Evolutionary conservation across 2,113 vertebrate genomes (phyloP), one percentile per base, ranked within the genome.

Genomic region (Thermophis baileyi): DNA sequence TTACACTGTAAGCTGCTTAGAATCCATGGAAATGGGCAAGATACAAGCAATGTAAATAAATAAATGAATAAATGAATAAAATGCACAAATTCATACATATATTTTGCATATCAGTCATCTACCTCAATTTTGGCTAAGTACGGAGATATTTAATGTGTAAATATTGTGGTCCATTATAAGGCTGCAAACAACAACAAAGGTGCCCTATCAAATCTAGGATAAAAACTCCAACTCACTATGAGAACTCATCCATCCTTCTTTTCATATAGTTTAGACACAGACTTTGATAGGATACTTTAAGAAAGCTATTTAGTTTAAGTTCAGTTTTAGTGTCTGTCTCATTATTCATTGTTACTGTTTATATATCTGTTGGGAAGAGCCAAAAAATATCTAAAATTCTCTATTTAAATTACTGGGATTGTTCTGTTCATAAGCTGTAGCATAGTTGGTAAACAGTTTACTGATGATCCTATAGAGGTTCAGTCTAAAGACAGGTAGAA

Each of bases 211-310:
- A 25, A 50, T 85, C 27, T 44, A 46, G 5, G 27, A 8, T 24
- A 81, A 53, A 40, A 24, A 91, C 3, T 24, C 25, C 9, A 53
- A 22, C 24, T 40, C 35, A 54, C 22, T 24, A 25, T 40, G n/a
- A 85, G 1, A 25, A 53, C 1, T 24, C 35, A 85, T 53, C 46
- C 4, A 30, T 91, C 88, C 60, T 49, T 51, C 47, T 69, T 35
- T 27, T 63, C 18, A 63, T 30, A 90, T n/a, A 74, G 3, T 49
- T 27, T 87, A 86, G 44, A 88, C n/a, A 89, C 47, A 74, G 5
- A 88, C 25, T 88, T 93, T 30, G 92, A 93, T 2, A 90, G 30
- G 57, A 69, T 92, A 92, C 46, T 40, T 94, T 90, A 44, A 53
- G 88, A 94, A 95, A 94, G 0, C 22, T 91, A 90, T 25, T 69